A percentile compares a stretch with the other conserved stretches of the same genome.
phyloP scores from a whole-genome alignment of 2,113 vertebrate genomes.

The Macheiramphus alcinus region DNA sequence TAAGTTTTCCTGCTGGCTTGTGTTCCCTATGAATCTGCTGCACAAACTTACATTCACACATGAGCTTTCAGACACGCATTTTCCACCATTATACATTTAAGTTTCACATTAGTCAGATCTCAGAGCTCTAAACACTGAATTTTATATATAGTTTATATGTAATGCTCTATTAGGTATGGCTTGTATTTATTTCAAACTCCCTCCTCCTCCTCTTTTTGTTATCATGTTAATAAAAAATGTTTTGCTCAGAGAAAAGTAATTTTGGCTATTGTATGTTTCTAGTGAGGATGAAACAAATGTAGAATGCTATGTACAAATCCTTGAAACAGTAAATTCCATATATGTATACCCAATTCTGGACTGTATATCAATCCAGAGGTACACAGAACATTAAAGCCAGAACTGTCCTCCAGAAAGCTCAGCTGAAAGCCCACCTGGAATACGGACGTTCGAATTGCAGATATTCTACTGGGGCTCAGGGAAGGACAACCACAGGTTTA shows the following conservation, averaged over 20 bases:
- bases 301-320: neutral
- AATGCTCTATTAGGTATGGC: neutral
- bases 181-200: neutral
- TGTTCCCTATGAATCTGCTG: neutral
- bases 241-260: neutral
- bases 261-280: neutral
- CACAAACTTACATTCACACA: neutral
- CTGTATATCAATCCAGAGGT: neutral
- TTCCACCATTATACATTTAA: neutral
- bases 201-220: neutral
- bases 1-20: neutral
- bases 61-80: neutral
- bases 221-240: neutral
- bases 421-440: neutral
- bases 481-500: neutral
- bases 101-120: neutral
- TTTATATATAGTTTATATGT: neutral
- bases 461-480: neutral
- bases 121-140: neutral
- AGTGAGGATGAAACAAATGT: neutral
- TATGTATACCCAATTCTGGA: neutral
- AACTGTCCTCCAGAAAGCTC: neutral
- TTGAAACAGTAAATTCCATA: neutral
- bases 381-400: neutral
- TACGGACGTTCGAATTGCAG: rapidly evolving